A percentile compares a stretch with the other conserved stretches of the same genome.
phyloP scores from a whole-genome alignment of 2,797 vertebrate species.

The Lateolabrax maculatus region DNA sequence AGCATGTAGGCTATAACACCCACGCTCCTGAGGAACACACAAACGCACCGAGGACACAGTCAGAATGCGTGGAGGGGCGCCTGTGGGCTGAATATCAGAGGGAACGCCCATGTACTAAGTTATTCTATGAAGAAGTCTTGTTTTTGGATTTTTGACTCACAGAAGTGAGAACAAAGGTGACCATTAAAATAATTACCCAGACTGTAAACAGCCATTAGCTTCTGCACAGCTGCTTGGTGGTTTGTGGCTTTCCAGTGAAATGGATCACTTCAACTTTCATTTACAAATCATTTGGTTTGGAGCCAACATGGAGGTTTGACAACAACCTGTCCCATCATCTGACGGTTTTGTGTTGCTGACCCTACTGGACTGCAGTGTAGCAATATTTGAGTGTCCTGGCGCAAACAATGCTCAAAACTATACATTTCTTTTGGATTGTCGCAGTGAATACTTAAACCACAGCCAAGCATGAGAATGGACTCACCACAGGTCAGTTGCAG shows the following conservation, averaged over 20 bases:
- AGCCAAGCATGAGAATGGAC: constrained; percentile 52
- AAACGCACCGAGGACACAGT: neutral
- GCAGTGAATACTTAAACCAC: neutral
- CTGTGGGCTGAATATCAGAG: neutral
- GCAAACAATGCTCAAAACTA: neutral
- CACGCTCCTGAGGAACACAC: constrained; percentile 88
- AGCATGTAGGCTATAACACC: constrained; percentile 97
- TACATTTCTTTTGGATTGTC: neutral
- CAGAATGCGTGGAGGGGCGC: neutral
- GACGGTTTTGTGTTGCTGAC: neutral
- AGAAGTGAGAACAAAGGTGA: constrained; percentile 2
- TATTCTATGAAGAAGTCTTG: neutral
- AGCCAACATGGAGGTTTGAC: neutral
- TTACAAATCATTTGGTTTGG: neutral
- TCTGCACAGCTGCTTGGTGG: constrained; percentile 1
- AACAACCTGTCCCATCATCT: neutral
- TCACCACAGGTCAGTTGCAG: constrained; percentile 96
- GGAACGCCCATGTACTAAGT: neutral
- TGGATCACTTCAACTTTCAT: constrained; percentile 6
- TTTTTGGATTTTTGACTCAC: neutral
- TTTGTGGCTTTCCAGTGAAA: constrained; percentile 7
- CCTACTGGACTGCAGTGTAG: neutral
- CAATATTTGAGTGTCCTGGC: neutral
- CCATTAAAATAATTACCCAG: neutral
- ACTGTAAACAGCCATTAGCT: constrained; percentile 24